phyloP scores from a whole-genome alignment of 1,140 invertebrate genomes.

The Drosophila melanogaster region DNA sequence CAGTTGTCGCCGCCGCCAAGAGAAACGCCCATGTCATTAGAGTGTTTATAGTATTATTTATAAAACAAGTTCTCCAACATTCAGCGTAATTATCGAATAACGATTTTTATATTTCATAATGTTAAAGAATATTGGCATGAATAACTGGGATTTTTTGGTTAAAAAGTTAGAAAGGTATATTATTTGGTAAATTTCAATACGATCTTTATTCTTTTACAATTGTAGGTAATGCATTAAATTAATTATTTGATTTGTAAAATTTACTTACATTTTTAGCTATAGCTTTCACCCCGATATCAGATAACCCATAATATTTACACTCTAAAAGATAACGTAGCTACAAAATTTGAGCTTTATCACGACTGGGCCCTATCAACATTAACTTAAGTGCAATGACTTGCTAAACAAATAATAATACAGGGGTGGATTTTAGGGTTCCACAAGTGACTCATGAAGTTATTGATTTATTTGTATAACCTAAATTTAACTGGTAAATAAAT shows the following conservation, averaged over 20 bases:
- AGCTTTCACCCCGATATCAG: background rate
- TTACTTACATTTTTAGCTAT: too few relatives aligned
- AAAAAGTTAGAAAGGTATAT: too few relatives aligned
- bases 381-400: slow-evolving; percentile 20
- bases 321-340: slow-evolving; percentile 14
- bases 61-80: slow-evolving; percentile 18
- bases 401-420: background rate
- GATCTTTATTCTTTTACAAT: too few relatives aligned
- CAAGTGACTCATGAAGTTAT: too few relatives aligned
- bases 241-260: too few relatives aligned
- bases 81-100: background rate
- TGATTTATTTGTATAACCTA: background rate
- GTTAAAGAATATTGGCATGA: background rate
- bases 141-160: background rate
- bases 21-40: slow-evolving; percentile 2
- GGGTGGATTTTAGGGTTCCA: background rate
- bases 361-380: slow-evolving; percentile 5
- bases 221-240: too few relatives aligned
- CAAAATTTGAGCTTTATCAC: slow-evolving; percentile 7
- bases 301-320: slow-evolving; percentile 8
- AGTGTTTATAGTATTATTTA: too few relatives aligned
- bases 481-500: background rate
- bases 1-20: background rate
- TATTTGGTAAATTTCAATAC: too few relatives aligned
- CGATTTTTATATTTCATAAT: background rate